These are phyloP conservation scores for Paraplagusia blochii DNA, from an alignment of 2,113 vertebrate genomes.

Conservation along the genomic window DNA sequence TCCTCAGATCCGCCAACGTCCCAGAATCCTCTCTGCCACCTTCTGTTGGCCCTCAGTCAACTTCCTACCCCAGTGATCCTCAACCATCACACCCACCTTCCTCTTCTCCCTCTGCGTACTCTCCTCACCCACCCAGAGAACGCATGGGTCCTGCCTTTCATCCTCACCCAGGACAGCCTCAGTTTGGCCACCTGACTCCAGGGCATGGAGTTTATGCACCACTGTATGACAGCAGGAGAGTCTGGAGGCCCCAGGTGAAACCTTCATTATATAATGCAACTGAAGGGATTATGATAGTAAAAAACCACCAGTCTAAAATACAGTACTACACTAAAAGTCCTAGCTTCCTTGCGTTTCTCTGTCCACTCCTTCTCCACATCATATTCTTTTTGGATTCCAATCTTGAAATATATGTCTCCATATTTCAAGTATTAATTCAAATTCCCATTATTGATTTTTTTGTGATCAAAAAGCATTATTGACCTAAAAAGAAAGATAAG, in stretches of 20 bases:
- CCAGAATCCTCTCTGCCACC: constrained; percentile 87
- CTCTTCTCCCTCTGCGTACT: constrained; percentile 82
- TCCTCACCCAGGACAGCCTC: constrained; percentile 77
- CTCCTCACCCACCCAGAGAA: constrained; percentile 80
- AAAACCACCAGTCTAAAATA: too few relatives aligned
- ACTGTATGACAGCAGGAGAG: constrained; percentile 91
- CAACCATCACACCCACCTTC: constrained; percentile 58
- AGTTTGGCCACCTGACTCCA: constrained; percentile 82
- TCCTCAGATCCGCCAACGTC: constrained; percentile 86
- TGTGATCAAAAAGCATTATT: too few relatives aligned
- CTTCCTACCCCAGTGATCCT: constrained; percentile 53
- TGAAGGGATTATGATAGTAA: too few relatives aligned
- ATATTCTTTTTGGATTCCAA: too few relatives aligned
- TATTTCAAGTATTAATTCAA: too few relatives aligned
- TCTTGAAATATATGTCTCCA: too few relatives aligned
- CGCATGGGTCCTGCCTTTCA: constrained; percentile 83
- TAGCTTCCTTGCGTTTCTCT: too few relatives aligned
- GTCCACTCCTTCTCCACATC: too few relatives aligned
- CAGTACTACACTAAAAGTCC: too few relatives aligned
- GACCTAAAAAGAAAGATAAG: too few relatives aligned
- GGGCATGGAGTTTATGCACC: constrained; percentile 90
- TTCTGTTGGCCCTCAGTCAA: constrained; percentile 71
- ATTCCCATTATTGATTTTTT: too few relatives aligned
- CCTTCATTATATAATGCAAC: neutral
- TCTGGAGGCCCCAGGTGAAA: constrained; percentile 87